Conservation (phyloP, 2,888 invertebrate genomes). For the Parnassius apollo region DNA sequence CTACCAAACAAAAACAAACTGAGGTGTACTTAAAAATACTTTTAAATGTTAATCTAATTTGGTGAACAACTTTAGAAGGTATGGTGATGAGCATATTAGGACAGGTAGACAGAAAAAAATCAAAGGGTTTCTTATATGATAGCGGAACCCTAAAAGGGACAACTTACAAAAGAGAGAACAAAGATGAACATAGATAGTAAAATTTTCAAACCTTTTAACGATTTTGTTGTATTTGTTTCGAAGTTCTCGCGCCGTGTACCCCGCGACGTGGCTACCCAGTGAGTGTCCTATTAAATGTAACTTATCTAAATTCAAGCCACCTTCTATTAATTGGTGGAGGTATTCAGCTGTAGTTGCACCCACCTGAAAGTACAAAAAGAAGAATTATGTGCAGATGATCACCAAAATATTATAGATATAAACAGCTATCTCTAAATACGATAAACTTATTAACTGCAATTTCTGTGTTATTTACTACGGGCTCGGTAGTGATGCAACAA, state of each 20-base stretch:
- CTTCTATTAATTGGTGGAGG: conserved; percentile 57
- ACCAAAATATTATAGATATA: too few species aligned
- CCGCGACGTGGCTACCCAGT: conserved; percentile 75
- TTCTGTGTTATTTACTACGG: too few species aligned
- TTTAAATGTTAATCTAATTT: too few species aligned
- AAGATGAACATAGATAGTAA: not conserved
- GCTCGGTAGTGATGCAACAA: too few species aligned
- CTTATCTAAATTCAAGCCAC: conserved; percentile 57
- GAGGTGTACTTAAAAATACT: too few species aligned
- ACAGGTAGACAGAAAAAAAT: too few species aligned
- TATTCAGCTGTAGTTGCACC: conserved; percentile 65
- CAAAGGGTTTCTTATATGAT: too few species aligned
- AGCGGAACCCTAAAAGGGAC: too few species aligned
- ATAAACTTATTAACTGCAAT: too few species aligned
- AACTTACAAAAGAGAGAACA: not conserved
- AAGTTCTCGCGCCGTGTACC: conserved; percentile 70
- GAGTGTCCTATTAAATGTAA: conserved; percentile 75
- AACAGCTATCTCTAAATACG: too few species aligned
- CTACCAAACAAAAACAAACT: too few species aligned
- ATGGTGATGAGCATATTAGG: not conserved
- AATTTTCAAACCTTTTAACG: conserved; percentile 59
- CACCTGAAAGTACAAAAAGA: conserved; percentile 52
- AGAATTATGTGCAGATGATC: not conserved
- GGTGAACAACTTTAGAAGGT: conserved; percentile 1
- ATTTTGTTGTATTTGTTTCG: conserved; percentile 62